These are phyloP conservation scores for Felis chaus DNA, from an alignment of 2,113 vertebrate species.

Conservation along the genomic window DNA sequence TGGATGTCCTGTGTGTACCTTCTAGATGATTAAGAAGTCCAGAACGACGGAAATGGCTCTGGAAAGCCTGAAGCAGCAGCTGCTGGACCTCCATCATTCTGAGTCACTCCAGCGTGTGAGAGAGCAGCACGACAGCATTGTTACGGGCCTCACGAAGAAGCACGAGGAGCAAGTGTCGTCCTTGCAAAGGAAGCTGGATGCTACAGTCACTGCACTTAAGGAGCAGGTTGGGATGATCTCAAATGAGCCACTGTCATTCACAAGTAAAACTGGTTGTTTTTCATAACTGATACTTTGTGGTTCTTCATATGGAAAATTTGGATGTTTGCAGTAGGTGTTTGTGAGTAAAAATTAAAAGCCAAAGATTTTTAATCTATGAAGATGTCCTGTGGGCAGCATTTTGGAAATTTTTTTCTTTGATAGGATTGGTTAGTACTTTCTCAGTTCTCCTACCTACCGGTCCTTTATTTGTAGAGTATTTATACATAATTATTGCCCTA, in stretches of 20 bases:
- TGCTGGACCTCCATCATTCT: slow-evolving; percentile 91
- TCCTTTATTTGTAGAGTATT: neutral
- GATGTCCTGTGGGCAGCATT: neutral
- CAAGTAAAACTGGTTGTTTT: slow-evolving; percentile 3
- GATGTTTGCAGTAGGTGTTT: neutral
- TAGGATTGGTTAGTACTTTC: neutral
- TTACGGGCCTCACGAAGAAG: slow-evolving; percentile 89
- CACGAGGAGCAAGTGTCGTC: slow-evolving; percentile 87
- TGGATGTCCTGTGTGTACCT: neutral
- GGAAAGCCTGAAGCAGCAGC: slow-evolving; percentile 95
- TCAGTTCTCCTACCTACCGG: neutral
- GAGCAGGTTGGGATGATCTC: slow-evolving; percentile 88
- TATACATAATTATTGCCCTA: neutral
- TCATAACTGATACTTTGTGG: neutral
- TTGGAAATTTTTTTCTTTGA: neutral
- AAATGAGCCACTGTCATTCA: neutral
- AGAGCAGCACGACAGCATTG: slow-evolving; percentile 92
- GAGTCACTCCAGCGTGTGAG: slow-evolving; percentile 91
- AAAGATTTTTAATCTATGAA: neutral
- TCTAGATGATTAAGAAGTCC: slow-evolving; percentile 90
- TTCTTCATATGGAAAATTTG: neutral
- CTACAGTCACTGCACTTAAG: slow-evolving; percentile 83
- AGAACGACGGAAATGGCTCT: slow-evolving; percentile 91
- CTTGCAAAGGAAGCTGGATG: slow-evolving; percentile 90
- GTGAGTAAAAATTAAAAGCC: neutral